phyloP scores from a whole-genome alignment of 2,797 vertebrate genomes.

The Thaleichthys pacificus region DNA sequence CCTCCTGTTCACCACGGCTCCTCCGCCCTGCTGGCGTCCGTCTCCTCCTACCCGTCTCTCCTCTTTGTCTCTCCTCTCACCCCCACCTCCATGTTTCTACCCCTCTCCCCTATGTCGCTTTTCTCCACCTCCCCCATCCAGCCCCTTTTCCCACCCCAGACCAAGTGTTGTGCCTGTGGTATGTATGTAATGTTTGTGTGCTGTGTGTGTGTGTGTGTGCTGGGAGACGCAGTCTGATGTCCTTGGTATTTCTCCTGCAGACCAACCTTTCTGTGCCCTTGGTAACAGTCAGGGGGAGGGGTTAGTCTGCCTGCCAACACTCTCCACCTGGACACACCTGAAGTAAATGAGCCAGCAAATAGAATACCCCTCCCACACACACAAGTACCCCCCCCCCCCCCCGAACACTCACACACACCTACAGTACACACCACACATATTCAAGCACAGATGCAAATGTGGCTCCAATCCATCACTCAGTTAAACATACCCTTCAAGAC shows the following conservation, averaged over 20 bases:
- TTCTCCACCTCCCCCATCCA: too few species aligned
- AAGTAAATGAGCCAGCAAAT: conserved; percentile 12
- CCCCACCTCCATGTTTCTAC: too few species aligned
- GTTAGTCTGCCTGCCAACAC: background rate
- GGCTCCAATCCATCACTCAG: conserved; percentile 10
- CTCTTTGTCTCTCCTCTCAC: background rate
- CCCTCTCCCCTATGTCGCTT: too few species aligned
- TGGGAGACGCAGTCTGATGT: background rate
- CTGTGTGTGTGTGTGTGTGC: background rate
- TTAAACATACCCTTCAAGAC: conserved; percentile 5
- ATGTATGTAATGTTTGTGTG: background rate
- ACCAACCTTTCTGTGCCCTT: background rate
- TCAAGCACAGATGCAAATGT: background rate
- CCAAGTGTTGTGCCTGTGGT: too few species aligned
- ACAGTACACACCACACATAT: background rate
- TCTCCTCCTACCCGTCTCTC: background rate
- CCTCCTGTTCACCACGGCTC: background rate
- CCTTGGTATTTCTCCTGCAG: background rate
- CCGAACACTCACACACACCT: background rate
- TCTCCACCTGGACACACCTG: conserved; percentile 1
- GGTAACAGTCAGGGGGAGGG: background rate
- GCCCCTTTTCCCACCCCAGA: too few species aligned
- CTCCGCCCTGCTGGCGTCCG: too few species aligned
- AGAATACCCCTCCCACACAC: background rate
- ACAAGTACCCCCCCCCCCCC: background rate